These are phyloP conservation scores for Cynopterus brachyotis DNA, from an alignment of 2,113 vertebrate genomes.

Conservation along the genomic window DNA sequence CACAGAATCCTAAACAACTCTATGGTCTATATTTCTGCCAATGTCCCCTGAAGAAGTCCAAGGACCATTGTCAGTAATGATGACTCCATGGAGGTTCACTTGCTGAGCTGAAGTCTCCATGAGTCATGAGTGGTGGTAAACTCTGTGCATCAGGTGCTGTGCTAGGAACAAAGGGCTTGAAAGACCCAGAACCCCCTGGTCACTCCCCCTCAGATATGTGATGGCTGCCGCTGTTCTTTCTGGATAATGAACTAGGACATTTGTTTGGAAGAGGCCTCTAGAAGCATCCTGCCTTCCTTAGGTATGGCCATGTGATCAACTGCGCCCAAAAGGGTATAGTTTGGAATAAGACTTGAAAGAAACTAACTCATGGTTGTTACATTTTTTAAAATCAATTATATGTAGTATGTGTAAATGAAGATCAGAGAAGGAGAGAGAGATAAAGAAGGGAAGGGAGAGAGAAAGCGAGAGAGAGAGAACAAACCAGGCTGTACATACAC, in stretches of 20 bases:
- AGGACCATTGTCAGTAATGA: neutral
- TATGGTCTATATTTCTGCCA: neutral
- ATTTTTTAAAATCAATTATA: neutral
- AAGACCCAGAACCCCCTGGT: neutral
- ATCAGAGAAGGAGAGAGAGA: neutral
- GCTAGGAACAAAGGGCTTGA: neutral
- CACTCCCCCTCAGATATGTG: neutral
- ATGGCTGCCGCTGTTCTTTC: neutral
- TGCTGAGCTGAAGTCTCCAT: neutral
- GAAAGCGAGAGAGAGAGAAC: neutral
- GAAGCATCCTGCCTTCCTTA: neutral
- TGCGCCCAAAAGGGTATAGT: neutral
- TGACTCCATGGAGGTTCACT: neutral
- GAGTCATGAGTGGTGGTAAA: neutral
- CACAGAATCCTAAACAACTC: neutral
- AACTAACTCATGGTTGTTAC: neutral
- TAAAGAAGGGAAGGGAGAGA: too few relatives aligned
- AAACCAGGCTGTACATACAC: neutral
- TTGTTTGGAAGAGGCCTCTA: neutral
- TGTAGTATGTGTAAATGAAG: neutral
- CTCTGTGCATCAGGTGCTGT: neutral
- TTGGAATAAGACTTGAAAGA: neutral
- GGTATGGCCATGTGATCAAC: neutral
- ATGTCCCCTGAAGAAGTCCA: neutral
- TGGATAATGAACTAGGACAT: neutral